Conservation (phyloP, 2,797 vertebrate species). For the Malurus leucopterus region DNA sequence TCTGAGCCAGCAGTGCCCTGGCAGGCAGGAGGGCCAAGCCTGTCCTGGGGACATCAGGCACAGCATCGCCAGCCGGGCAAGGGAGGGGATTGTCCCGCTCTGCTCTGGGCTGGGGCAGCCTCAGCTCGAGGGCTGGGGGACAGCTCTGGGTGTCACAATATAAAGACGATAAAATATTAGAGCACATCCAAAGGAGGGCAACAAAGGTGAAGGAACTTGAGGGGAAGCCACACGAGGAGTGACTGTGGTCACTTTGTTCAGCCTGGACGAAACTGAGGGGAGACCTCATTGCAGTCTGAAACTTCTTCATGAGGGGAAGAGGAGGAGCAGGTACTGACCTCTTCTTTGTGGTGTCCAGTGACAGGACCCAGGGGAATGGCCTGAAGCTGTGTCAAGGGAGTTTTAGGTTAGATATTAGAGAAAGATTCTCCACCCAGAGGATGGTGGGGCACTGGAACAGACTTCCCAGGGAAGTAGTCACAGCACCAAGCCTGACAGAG, state of each 20-base stretch:
- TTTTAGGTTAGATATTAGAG: not conserved
- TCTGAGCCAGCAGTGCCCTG: rapidly evolving
- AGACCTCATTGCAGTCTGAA: not conserved
- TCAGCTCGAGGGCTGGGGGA: rapidly evolving
- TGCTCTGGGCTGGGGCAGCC: rapidly evolving
- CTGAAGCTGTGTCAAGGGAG: not conserved
- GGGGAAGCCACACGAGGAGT: not conserved
- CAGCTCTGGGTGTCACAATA: too few species aligned
- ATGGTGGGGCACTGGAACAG: not conserved
- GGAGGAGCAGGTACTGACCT: not conserved
- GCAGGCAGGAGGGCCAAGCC: rapidly evolving
- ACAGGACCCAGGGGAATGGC: not conserved
- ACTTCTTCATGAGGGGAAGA: not conserved
- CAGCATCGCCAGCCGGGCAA: rapidly evolving
- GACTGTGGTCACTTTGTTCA: not conserved
- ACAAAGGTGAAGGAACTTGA: not conserved
- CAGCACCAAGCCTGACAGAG: not conserved
- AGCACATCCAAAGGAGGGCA: not conserved
- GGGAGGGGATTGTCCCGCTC: not conserved
- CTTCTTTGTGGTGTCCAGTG: not conserved
- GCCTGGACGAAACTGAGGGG: not conserved
- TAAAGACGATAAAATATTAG: not conserved
- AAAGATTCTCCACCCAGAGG: not conserved
- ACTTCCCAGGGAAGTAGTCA: too few species aligned
- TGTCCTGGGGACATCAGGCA: not conserved